phyloP scores from a whole-genome alignment of 2,888 invertebrate species.

The Epiperipatus broadwayi region DNA sequence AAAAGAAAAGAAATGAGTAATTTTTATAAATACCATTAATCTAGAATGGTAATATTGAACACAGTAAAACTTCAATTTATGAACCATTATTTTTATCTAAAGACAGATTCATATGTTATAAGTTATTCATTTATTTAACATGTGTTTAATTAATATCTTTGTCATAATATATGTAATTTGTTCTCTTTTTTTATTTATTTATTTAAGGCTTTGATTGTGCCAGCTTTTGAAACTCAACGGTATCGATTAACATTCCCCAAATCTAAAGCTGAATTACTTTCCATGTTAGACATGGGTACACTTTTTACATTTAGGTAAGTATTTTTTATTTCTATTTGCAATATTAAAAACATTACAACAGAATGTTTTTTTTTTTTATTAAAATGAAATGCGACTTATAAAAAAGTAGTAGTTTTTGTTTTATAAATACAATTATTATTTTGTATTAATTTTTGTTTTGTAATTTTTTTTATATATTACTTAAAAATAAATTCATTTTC shows the following conservation, averaged over 20 bases:
- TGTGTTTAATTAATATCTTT: too few species aligned
- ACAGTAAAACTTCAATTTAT: too few species aligned
- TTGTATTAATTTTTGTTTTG: background rate
- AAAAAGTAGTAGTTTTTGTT: background rate
- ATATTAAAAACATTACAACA: background rate
- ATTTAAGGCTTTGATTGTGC: constrained; percentile 50
- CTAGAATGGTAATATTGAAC: too few species aligned
- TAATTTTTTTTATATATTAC: background rate
- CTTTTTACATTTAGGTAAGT: constrained; percentile 53
- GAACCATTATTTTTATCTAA: too few species aligned
- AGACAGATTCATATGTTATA: too few species aligned
- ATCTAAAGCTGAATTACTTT: constrained; percentile 51
- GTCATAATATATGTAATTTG: too few species aligned
- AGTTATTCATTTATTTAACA: too few species aligned
- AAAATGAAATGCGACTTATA: too few species aligned
- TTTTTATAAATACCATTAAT: too few species aligned
- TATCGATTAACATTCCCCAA: constrained; percentile 57
- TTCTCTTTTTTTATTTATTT: constrained; percentile 18
- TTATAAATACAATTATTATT: background rate
- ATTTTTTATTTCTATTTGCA: constrained; percentile 1
- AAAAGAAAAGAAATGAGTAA: too few species aligned
- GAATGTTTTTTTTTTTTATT: too few species aligned
- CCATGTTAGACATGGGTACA: constrained; percentile 48
- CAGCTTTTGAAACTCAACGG: constrained; percentile 73
- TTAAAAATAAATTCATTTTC: too few species aligned